Percentiles rank a stretch among this genome's conserved stretches.
phyloP scores from a whole-genome alignment of 2,888 invertebrate species.

The Pristionchus entomophagus region DNA sequence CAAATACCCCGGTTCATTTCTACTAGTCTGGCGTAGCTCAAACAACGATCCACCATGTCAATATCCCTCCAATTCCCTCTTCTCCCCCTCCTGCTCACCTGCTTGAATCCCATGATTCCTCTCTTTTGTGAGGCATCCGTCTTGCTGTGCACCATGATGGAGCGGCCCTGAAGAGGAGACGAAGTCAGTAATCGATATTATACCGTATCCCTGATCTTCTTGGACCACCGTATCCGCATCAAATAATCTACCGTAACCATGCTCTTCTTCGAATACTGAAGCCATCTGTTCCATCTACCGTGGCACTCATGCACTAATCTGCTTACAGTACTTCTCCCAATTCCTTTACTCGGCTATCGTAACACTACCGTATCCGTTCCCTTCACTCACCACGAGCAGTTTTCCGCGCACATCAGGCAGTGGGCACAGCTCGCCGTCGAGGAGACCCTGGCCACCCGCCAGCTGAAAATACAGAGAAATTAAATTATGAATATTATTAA shows the following conservation, averaged over 20 bases:
- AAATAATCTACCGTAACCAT: too few species aligned
- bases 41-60: too few species aligned
- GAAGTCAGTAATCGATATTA: conserved; percentile 31
- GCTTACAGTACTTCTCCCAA: background rate
- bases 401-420: conserved; percentile 49
- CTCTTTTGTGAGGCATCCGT: conserved; percentile 39
- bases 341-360: background rate
- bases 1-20: too few species aligned
- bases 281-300: too few species aligned
- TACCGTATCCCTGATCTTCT: background rate
- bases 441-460: conserved; percentile 67
- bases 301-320: too few species aligned
- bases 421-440: conserved; percentile 58
- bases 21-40: too few species aligned
- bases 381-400: conserved; percentile 44
- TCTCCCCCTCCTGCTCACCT: background rate
- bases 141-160: conserved; percentile 66
- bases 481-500: too few species aligned
- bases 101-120: conserved; percentile 48
- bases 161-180: conserved; percentile 57
- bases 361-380: background rate
- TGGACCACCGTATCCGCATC: too few species aligned
- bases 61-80: too few species aligned
- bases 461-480: too few species aligned
- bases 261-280: too few species aligned